phyloP scores from a whole-genome alignment of 2,888 invertebrate species.

The Lypha dubia region DNA sequence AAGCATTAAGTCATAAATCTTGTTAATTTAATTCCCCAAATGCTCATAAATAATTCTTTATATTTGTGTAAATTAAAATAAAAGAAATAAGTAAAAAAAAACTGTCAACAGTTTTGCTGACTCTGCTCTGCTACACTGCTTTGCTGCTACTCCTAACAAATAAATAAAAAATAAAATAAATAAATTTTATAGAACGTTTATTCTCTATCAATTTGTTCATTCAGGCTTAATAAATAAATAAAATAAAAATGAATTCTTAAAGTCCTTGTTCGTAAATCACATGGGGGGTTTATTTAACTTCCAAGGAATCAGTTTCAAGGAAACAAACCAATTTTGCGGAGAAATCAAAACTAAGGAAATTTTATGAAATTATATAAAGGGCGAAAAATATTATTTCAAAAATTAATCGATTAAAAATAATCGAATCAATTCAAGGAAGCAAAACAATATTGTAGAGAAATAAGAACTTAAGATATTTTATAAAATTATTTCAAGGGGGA shows the following conservation, averaged over 20 bases:
- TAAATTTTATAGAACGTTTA: conserved; percentile 48
- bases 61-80: conserved; percentile 9
- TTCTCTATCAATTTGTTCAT: conserved; percentile 54
- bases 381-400: not conserved
- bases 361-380: too few relatives aligned
- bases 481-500: too few relatives aligned
- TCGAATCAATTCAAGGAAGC: too few relatives aligned
- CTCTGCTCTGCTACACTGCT: not conserved
- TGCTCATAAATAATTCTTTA: conserved; percentile 53
- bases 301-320: not conserved
- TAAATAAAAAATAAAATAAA: conserved; percentile 40
- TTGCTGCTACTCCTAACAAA: not conserved
- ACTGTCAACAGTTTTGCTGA: conserved; percentile 59
- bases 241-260: conserved; percentile 14
- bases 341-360: not conserved
- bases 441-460: too few relatives aligned
- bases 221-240: conserved; percentile 48
- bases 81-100: not conserved
- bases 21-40: conserved; percentile 45
- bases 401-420: not conserved
- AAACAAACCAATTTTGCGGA: not conserved
- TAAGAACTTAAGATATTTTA: too few relatives aligned
- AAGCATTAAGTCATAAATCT: conserved; percentile 36
- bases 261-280: conserved; percentile 21
- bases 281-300: not conserved